Evolutionary conservation across 2,888 invertebrate genomes (phyloP), one percentile per base, ranked within the genome.

Genomic region (Xestoiulus laeticollis): DNA sequence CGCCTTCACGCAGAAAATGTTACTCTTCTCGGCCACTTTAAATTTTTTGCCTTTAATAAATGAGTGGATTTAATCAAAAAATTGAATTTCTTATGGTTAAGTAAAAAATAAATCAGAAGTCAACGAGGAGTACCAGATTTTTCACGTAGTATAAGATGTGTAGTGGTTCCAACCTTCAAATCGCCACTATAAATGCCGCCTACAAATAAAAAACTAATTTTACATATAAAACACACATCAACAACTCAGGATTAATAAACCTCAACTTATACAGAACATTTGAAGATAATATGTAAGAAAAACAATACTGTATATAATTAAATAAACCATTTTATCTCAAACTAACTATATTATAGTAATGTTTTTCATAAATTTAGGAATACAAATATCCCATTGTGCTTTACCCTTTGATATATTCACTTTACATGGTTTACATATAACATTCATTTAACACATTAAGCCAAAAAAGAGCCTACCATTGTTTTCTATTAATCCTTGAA

Each of bases 1-100:
- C 0, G 95, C 94, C 19, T 93, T 93, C 0, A 98, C 94, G 90
- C 97, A 96, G 68, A 94, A 93, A n/a, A 95, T 92, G 68, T 93
- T 92, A 92, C 94, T 94, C 87, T 93, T 92, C 88, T 92, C 91
- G 0, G 95, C 95, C 91, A 92, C 93, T 88, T 92, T 95, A 90
- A 95, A 95, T 91, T 97, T 97, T 82, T 95, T 95, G 86, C 96
- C 92, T 82, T 48, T 91, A 87, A 26, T 30, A 87, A 33, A 85
- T n/a, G 16, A 43, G 22, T 3, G 12, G 10, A 1, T 43, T 85
- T n/a, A 85, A 3, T 16, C 43, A 38, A 59, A 48, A 85, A 85
- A 6, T 22, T 6, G n/a, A 12, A 2, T 4, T 84, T 26, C 4
- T 84, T 19, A 68, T 68, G 8, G n/a, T 12, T 82, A 32, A 32